Conservation (phyloP, 2,888 invertebrate genomes). For the Dioctria linearis region DNA sequence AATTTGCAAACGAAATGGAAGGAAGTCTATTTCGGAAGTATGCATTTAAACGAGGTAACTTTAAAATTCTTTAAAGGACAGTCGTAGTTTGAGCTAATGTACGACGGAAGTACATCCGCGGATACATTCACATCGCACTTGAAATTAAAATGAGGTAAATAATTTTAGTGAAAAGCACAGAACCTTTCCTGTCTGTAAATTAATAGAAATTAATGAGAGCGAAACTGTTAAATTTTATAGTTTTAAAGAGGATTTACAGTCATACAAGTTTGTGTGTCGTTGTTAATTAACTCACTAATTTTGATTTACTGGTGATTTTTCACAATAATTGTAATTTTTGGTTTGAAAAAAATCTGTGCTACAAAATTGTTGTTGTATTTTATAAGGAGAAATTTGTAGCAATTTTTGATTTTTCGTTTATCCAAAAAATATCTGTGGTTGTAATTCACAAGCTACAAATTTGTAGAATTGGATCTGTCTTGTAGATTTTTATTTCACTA, state of each 20-base stretch:
- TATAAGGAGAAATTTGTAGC: no score
- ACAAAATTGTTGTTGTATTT: no score
- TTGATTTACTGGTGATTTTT: no score
- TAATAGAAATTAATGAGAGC: constrained; percentile 1
- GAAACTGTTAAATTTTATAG: not conserved
- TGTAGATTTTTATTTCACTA: no score
- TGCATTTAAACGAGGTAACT: constrained; percentile 20
- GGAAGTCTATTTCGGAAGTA: not conserved
- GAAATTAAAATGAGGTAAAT: not conserved
- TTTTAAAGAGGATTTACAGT: not conserved
- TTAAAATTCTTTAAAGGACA: not conserved
- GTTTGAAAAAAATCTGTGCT: no score
- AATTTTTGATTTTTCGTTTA: no score
- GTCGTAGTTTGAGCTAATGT: not conserved
- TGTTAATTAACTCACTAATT: no score
- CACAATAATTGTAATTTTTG: no score
- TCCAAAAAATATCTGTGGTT: no score
- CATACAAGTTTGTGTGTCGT: not conserved
- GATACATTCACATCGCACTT: not conserved
- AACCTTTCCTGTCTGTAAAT: not conserved
- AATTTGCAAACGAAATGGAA: constrained; percentile 32
- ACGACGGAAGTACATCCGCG: not conserved
- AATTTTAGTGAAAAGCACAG: not conserved
- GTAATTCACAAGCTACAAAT: no score
- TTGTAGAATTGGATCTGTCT: no score